These are phyloP conservation scores for Andrena marginata DNA, from an alignment of 2,888 invertebrate genomes.

Conservation along the genomic window DNA sequence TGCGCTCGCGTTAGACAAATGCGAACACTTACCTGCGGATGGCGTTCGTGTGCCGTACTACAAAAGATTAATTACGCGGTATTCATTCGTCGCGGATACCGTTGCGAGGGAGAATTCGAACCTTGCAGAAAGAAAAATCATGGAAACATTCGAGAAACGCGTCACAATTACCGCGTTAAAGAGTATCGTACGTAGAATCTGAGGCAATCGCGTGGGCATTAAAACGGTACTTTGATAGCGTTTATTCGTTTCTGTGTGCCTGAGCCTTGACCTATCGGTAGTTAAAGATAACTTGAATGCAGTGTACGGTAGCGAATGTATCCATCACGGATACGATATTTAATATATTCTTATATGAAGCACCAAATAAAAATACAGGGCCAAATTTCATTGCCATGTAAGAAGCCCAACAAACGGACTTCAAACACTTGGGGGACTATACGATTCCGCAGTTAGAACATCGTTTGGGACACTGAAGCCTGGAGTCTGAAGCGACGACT, in stretches of 20 bases:
- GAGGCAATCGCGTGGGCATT: slow-evolving; percentile 8
- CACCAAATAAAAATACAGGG: too few species aligned
- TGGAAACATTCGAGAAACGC: slow-evolving; percentile 26
- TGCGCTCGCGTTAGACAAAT: slow-evolving; percentile 41
- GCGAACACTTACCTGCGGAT: slow-evolving; percentile 10
- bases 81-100: slow-evolving; percentile 25
- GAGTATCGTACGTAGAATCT: slow-evolving; percentile 6
- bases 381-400: too few species aligned
- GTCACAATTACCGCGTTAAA: slow-evolving; percentile 29
- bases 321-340: neutral
- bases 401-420: too few species aligned
- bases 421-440: too few species aligned
- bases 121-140: slow-evolving; percentile 30
- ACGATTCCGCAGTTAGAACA: too few species aligned
- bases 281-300: neutral
- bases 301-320: neutral
- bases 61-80: slow-evolving; percentile 23
- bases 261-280: neutral
- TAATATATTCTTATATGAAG: too few species aligned
- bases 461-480: too few species aligned
- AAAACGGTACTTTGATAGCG: slow-evolving; percentile 29
- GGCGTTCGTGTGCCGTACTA: slow-evolving; percentile 2
- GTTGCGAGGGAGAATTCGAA: slow-evolving; percentile 28
- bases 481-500: slow-evolving; percentile 5
- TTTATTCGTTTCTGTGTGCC: slow-evolving; percentile 5